Evolutionary conservation across 2,797 vertebrate genomes (phyloP).

Genomic region (Fistularia tabacaria): DNA sequence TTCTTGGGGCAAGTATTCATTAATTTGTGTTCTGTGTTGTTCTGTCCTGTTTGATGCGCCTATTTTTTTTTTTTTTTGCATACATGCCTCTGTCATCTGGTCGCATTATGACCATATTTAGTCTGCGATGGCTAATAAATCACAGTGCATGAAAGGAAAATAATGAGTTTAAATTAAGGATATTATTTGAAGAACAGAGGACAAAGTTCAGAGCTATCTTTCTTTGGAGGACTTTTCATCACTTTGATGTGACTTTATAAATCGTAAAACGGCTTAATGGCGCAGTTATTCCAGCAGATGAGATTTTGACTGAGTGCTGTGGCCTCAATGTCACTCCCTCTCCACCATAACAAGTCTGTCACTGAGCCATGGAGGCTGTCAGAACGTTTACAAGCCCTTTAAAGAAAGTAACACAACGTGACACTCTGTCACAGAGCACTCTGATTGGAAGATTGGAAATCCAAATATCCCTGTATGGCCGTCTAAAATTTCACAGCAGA

Average conservation of each 20-base stretch:
- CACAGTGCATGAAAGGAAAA: not conserved
- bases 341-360: conserved; percentile 57
- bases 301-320: conserved; percentile 54
- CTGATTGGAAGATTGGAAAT: conserved; percentile 44
- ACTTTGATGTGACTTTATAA: conserved; percentile 52
- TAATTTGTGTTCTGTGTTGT: conserved; percentile 45
- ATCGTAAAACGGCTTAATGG: conserved; percentile 49
- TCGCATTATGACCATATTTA: conserved; percentile 6
- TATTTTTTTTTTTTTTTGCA: conserved; percentile 1
- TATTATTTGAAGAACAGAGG: conserved; percentile 15
- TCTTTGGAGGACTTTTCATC: conserved; percentile 34
- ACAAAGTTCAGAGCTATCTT: conserved; percentile 35
- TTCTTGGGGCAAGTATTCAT: conserved; percentile 87
- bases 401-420: conserved; percentile 59
- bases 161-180: conserved; percentile 2
- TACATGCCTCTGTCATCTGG: conserved; percentile 17
- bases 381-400: conserved; percentile 65
- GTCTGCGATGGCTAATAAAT: not conserved
- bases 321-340: conserved; percentile 51
- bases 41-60: not conserved
- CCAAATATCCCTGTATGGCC: conserved; percentile 43
- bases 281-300: conserved; percentile 53
- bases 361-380: conserved; percentile 63
- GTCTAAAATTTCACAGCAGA: conserved; percentile 57
- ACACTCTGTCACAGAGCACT: conserved; percentile 41